Percentiles rank a stretch among this genome's conserved stretches.
Conservation (phyloP, 37 sponge, comb jelly and placozoan species). For the Amphimedon queenslandica region DNA sequence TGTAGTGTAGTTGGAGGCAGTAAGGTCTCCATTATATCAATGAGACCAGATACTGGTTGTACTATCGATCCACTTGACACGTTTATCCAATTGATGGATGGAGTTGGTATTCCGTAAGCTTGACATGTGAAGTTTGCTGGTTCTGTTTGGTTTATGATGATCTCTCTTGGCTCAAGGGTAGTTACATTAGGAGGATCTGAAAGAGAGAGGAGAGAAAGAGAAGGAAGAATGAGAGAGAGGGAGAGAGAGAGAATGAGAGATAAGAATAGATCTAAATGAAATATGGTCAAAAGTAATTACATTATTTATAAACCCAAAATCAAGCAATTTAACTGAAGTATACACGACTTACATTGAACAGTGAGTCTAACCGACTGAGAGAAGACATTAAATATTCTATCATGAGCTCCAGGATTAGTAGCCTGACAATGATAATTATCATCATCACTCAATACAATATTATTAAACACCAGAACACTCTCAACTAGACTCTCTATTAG, state of each 20-base stretch:
- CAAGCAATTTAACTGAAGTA: no score
- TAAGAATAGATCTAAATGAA: no score
- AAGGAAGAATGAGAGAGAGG: no score
- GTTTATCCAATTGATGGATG: background rate
- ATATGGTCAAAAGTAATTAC: no score
- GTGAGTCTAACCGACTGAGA: background rate
- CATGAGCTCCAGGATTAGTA: slow-evolving; percentile 2
- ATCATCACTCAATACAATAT: background rate
- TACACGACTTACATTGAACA: slow-evolving; percentile 8
- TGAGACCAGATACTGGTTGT: background rate
- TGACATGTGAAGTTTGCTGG: background rate
- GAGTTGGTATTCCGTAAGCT: slow-evolving; percentile 9
- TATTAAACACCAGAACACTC: background rate
- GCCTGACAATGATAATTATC: slow-evolving; percentile 7
- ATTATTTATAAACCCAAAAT: no score
- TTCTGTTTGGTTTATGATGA: slow-evolving; percentile 8
- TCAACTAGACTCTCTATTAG: background rate
- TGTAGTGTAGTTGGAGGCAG: background rate
- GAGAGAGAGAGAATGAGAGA: no score
- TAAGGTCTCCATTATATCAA: background rate
- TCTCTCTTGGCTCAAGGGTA: background rate
- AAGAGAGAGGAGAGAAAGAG: background rate
- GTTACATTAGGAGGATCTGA: slow-evolving; percentile 14
- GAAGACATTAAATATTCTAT: background rate
- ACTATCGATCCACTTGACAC: background rate